Evolutionary conservation across 2,113 vertebrate species (phyloP).

Genomic region (Cettia cetti): DNA sequence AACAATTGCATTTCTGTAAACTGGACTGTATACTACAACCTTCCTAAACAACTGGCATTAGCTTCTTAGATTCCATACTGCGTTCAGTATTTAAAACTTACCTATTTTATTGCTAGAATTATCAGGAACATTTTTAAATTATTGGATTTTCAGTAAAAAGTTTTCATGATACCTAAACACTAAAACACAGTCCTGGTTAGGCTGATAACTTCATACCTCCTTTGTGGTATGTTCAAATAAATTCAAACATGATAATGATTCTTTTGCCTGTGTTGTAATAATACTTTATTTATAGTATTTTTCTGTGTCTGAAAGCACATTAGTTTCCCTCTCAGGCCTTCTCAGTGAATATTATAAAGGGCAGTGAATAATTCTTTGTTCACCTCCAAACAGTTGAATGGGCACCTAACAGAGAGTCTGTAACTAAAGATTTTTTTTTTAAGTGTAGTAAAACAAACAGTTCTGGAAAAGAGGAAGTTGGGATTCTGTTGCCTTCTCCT

Average conservation of each 20-base stretch:
- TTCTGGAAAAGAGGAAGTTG: background rate
- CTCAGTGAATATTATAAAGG: background rate
- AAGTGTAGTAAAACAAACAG: background rate
- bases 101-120: background rate
- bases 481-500: background rate
- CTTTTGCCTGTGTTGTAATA: background rate
- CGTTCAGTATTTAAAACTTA: background rate
- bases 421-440: background rate
- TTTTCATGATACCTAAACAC: background rate
- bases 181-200: background rate
- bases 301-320: background rate
- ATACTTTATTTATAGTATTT: background rate
- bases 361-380: background rate
- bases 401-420: background rate
- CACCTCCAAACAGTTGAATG: background rate
- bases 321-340: background rate
- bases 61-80: background rate
- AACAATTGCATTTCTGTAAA: background rate
- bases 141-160: background rate
- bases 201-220: background rate
- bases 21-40: background rate
- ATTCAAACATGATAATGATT: background rate
- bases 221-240: background rate
- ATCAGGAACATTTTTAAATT: background rate
- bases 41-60: background rate